Evolutionary conservation across 2,113 vertebrate species (phyloP).

Genomic region (Oostethus manadensis): DNA sequence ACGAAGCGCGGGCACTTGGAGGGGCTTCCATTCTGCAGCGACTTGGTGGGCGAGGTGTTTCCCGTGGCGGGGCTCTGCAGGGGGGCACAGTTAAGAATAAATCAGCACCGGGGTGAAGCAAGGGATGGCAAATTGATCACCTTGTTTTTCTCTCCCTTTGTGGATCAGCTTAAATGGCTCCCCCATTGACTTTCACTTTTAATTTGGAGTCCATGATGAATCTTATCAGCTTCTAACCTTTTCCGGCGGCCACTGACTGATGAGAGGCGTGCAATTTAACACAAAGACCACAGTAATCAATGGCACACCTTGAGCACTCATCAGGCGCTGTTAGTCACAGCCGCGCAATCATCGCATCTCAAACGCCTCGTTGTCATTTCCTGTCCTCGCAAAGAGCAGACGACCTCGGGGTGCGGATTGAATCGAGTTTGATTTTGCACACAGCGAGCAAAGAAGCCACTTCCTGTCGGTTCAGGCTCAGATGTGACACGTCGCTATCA

Average conservation of each 20-base stretch:
- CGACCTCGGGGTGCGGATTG: slow-evolving; percentile 4
- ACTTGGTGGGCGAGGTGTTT: slow-evolving; percentile 78
- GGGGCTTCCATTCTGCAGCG: slow-evolving; percentile 80
- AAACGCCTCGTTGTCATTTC: slow-evolving; percentile 21
- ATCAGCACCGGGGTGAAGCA: no score
- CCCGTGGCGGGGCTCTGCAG: slow-evolving; percentile 66
- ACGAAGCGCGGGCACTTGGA: slow-evolving; percentile 91
- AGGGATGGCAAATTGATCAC: no score
- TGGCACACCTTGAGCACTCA: slow-evolving; percentile 35
- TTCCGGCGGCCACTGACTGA: slow-evolving; percentile 47
- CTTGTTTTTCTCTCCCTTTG: no score
- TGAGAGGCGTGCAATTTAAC: slow-evolving; percentile 57
- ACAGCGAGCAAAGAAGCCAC: slow-evolving; percentile 14
- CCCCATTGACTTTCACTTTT: slow-evolving; percentile 12
- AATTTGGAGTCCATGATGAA: slow-evolving; percentile 31
- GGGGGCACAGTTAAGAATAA: slow-evolving; percentile 1
- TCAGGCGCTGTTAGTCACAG: slow-evolving; percentile 40
- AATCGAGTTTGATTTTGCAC: slow-evolving; percentile 47
- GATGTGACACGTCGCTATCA: slow-evolving; percentile 23
- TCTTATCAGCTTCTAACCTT: slow-evolving; percentile 40
- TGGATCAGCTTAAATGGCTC: not conserved
- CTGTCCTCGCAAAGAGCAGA: slow-evolving; percentile 28
- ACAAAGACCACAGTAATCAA: slow-evolving; percentile 57
- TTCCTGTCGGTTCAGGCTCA: slow-evolving; percentile 16
- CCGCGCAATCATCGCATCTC: slow-evolving; percentile 36